phyloP scores from a whole-genome alignment of 2,888 invertebrate genomes.

The Rhaphigaster nebulosa region DNA sequence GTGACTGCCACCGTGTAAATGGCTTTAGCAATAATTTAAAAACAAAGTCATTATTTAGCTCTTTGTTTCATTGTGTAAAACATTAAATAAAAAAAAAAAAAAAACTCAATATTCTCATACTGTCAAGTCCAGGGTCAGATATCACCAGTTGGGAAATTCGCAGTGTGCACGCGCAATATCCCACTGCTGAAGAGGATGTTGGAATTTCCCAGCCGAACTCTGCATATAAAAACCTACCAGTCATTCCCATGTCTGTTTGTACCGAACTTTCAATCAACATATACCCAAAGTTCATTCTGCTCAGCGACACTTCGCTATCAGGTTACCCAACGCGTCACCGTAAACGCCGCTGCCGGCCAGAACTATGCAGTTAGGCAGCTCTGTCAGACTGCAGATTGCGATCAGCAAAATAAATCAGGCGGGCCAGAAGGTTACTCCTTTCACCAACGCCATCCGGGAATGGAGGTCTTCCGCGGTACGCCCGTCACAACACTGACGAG shows the following conservation, averaged over 20 bases:
- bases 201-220: not conserved
- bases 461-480: conserved; percentile 45
- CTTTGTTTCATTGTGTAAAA: not conserved
- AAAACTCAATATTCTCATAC: not conserved
- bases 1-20: no score
- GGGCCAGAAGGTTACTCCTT: conserved; percentile 56
- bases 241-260: not conserved
- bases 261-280: not conserved
- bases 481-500: not conserved
- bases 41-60: not conserved
- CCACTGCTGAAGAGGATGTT: not conserved
- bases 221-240: not conserved
- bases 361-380: not conserved
- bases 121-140: not conserved
- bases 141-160: not conserved
- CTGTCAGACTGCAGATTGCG: not conserved
- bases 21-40: no score
- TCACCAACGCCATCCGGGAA: conserved; percentile 55
- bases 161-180: not conserved
- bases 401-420: conserved; percentile 6
- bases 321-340: not conserved
- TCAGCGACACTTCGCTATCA: not conserved
- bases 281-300: not conserved
- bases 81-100: not conserved
- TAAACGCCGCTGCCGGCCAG: not conserved